phyloP scores from a whole-genome alignment of 1,140 invertebrate genomes.

The Cherax quadricarinatus region DNA sequence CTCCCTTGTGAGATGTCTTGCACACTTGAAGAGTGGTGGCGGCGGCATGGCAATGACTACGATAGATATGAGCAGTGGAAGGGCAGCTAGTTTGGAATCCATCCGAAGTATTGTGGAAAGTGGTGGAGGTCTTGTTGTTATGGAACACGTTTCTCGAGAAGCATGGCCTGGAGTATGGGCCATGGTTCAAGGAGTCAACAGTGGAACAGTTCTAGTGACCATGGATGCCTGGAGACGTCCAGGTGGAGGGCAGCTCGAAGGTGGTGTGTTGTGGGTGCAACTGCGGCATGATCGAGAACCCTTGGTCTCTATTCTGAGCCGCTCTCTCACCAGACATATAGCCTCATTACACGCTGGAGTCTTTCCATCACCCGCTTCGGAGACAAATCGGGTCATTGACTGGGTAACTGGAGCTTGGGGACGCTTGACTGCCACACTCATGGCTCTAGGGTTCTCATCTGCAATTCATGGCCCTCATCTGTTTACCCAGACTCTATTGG shows the following conservation, averaged over 20 bases:
- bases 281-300: constrained; percentile 62
- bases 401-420: constrained; percentile 60
- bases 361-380: constrained; percentile 46
- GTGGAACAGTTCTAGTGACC: constrained; percentile 53
- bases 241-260: constrained; percentile 64
- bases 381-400: constrained; percentile 33
- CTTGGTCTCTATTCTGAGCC: constrained; percentile 32
- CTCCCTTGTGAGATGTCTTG: constrained; percentile 47
- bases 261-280: constrained; percentile 64
- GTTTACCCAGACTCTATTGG: constrained; percentile 36
- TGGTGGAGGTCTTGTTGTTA: constrained; percentile 48
- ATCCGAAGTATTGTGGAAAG: constrained; percentile 57
- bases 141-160: constrained; percentile 55
- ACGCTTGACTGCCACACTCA: constrained; percentile 59
- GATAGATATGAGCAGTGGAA: constrained; percentile 46
- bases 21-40: constrained; percentile 24
- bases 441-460: constrained; percentile 60
- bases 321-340: constrained; percentile 40
- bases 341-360: constrained; percentile 52
- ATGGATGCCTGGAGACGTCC: constrained; percentile 65
- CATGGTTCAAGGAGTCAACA: constrained; percentile 31
- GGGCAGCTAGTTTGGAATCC: constrained; percentile 22
- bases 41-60: constrained; percentile 26
- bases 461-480: constrained; percentile 62
- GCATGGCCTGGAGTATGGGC: constrained; percentile 59